Base-by-base conservation (phyloP, 1,140 invertebrate species). In the Chrysomallon squamiferum region DNA sequence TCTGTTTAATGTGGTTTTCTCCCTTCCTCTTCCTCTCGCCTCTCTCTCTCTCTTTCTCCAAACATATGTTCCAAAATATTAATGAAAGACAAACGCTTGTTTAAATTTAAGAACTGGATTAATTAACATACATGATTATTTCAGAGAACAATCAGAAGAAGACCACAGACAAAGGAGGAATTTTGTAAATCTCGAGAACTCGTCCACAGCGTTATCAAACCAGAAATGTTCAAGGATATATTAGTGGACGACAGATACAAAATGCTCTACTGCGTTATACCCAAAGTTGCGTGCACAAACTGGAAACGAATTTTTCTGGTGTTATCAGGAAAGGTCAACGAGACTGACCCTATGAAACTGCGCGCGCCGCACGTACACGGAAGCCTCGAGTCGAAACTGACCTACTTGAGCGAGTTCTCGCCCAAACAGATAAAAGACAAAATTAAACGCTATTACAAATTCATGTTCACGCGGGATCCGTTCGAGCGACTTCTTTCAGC, bases 201-300 rank as follows among this genome's bases (percentile, higher is more conserved):
- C 5, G 35, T 38, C 35, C n/a, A 47, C 13, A 54, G 0, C 0
- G n/a, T 22, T 5, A 54, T 54, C 3, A 20, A 15, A 30, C 50
- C 50, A 15, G n/a, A 54, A 13, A 54, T 54, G n/a, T 27, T 54
- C 5, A 2, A 9, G 3, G 15, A 54, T 54, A 54, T 54, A 15
- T 27, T 54, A 4, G 50, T 54, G 18, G 25, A 54, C 25, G 50
- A 54, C 50, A 54, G 25, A 54, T 54, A 54, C 29, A 54, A 92
- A 75, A 84, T 95, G 4, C 86, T 96, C 0, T 95, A 95, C 79
- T 95, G 94, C 82, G 95, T 94, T 83, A 93, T 95, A 58, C 94
- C 94, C 59, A 95, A 96, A 65, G 93, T 96, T 35, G 94, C 94
- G 32, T 95, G 93, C 81, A 96, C 94, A 4, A 96, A 96, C 84